A percentile compares a stretch with the other conserved stretches of the same genome.
phyloP scores from a whole-genome alignment of 2,797 vertebrate species.

The Sparidentex hasta region DNA sequence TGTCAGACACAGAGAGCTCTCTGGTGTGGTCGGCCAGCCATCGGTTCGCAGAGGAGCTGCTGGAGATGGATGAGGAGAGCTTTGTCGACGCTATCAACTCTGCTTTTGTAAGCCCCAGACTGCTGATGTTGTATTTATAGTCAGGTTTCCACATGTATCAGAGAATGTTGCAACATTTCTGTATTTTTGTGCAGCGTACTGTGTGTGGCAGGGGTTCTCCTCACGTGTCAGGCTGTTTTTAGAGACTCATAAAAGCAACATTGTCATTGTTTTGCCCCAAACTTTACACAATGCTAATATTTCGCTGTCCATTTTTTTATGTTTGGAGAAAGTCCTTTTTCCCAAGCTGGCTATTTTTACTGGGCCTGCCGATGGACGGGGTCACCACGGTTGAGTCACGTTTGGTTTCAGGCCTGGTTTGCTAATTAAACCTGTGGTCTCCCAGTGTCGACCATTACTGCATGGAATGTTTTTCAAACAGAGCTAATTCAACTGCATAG shows the following conservation, averaged over 20 bases:
- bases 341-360: conserved; percentile 88
- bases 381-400: conserved; percentile 86
- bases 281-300: conserved; percentile 65
- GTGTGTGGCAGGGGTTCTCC: conserved; percentile 24
- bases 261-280: conserved; percentile 60
- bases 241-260: conserved; percentile 60
- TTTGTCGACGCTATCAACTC: conserved; percentile 97
- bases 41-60: conserved; percentile 90
- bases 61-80: conserved; percentile 92
- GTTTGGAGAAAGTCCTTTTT: conserved; percentile 83
- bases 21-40: conserved; percentile 98
- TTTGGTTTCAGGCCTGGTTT: conserved; percentile 85
- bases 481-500: conserved; percentile 83
- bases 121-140: conserved; percentile 21
- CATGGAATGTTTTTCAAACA: conserved; percentile 87
- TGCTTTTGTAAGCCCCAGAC: conserved; percentile 91
- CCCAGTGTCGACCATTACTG: conserved; percentile 86
- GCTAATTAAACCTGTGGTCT: conserved; percentile 88
- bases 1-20: conserved; percentile 94
- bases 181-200: conserved; percentile 23
- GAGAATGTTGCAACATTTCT: conserved; percentile 32
- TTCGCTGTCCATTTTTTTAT: conserved; percentile 68
- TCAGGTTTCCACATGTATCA: conserved; percentile 40
- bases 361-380: conserved; percentile 78
- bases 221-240: conserved; percentile 37